phyloP scores from a whole-genome alignment of 2,888 invertebrate species.

The Saturnia japonica region DNA sequence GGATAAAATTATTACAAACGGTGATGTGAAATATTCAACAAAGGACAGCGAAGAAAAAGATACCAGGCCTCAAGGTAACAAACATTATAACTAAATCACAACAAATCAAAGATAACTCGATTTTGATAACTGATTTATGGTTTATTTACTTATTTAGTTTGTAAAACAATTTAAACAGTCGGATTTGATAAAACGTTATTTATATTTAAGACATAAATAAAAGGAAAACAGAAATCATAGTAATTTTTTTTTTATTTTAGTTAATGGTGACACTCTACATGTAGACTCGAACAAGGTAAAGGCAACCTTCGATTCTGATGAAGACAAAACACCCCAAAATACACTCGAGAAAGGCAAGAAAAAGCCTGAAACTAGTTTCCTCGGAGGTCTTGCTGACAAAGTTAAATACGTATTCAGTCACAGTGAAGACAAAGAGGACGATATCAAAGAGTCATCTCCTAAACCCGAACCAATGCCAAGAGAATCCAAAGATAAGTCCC shows the following conservation, averaged over 20 bases:
- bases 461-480: conserved; percentile 59
- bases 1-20: conserved; percentile 71
- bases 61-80: conserved; percentile 64
- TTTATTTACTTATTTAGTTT: no score
- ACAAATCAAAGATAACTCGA: background rate
- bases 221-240: background rate
- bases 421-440: conserved; percentile 67
- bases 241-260: conserved; percentile 42
- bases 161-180: background rate
- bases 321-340: conserved; percentile 79
- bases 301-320: conserved; percentile 80
- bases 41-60: conserved; percentile 51
- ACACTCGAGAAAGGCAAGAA: conserved; percentile 79
- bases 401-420: conserved; percentile 69
- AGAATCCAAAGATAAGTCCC: conserved; percentile 54
- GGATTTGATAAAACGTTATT: background rate
- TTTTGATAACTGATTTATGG: no score
- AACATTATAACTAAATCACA: background rate
- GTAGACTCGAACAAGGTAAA: conserved; percentile 79
- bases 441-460: conserved; percentile 34
- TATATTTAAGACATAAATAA: no score
- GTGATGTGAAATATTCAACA: conserved; percentile 64
- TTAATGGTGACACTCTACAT: conserved; percentile 71
- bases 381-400: conserved; percentile 71
- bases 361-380: conserved; percentile 67